Base-by-base conservation (phyloP, 1,140 invertebrate genomes). In the Condylostylus longicornis region DNA sequence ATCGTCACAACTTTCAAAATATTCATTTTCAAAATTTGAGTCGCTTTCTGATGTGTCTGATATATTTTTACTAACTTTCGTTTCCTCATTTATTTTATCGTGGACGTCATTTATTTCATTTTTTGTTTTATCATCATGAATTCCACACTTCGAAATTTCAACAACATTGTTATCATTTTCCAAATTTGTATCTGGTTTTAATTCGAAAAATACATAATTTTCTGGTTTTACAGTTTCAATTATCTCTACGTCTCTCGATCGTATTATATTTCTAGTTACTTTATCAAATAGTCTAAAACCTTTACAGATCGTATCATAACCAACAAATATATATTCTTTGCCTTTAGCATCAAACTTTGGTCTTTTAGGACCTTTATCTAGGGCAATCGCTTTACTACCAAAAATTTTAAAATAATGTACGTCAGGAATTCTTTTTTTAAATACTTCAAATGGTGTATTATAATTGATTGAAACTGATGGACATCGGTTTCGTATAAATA, bases 341-440 rank as follows among this genome's bases (percentile, higher is more conserved):
- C 33, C 36, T 43, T 40, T 40, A 4, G 37, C 25, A 20, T 37
- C 20, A 28, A 46, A 40, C 29, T 54, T 57, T 18, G 14, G 42
- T 27, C 42, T 38, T 12, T 52, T 45, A 22, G 49, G 33, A 8
- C 56, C 46, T 17, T 61, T 59, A 23, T 64, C 44, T 12, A 58
- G 53, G 1, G 48, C 50, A 34, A 49, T 45, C 8, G 37, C 53
- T 27, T 29, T 38, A 25, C 48, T 53, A 1, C 55, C 58, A 47
- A 61, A 63, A 7, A 56, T 28, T 36, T 46, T 37, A 10, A 62
- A 28, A 38, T 58, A 43, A 18, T 37, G 42, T 1, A 62, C 34
- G 34, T 58, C 42, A 17, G 54, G 51, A 33, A 54, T 49, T 21
- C 15, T 29, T 4, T 18, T 36, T 19, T 10, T 28, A 35, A 35